Conservation (phyloP, 2,113 vertebrate species). For the Catharus minimus region DNA sequence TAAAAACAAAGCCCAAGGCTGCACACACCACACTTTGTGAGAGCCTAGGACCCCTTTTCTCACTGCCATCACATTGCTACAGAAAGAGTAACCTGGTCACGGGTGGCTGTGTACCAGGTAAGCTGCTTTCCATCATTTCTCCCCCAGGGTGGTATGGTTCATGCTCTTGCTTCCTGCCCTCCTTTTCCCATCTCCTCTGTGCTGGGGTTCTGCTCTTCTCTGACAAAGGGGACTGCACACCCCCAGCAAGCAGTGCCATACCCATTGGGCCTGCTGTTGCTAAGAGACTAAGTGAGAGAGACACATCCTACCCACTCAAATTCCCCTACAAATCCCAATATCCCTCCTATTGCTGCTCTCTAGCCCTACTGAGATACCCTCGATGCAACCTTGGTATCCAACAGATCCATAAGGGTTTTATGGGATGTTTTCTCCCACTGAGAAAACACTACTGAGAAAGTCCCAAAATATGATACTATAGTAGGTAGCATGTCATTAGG, state of each 20-base stretch:
- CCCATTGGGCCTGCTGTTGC: not conserved
- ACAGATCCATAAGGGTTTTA: not conserved
- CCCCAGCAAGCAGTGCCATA: not conserved
- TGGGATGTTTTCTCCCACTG: not conserved
- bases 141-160: not conserved
- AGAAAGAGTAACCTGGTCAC: not conserved
- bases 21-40: fast-evolving
- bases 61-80: not conserved
- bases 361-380: not conserved
- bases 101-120: not conserved
- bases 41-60: not conserved
- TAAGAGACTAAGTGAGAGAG: constrained; percentile 22
- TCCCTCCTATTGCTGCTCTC: not conserved
- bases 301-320: not conserved
- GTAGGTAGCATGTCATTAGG: fast-evolving
- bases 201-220: not conserved
- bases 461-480: not conserved
- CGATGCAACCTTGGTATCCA: not conserved
- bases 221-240: not conserved
- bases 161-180: not conserved
- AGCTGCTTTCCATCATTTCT: not conserved
- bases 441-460: not conserved
- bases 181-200: not conserved
- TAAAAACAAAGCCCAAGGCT: not conserved
- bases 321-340: not conserved